phyloP scores from a whole-genome alignment of 2,113 vertebrate genomes.

The Eclectus roratus region DNA sequence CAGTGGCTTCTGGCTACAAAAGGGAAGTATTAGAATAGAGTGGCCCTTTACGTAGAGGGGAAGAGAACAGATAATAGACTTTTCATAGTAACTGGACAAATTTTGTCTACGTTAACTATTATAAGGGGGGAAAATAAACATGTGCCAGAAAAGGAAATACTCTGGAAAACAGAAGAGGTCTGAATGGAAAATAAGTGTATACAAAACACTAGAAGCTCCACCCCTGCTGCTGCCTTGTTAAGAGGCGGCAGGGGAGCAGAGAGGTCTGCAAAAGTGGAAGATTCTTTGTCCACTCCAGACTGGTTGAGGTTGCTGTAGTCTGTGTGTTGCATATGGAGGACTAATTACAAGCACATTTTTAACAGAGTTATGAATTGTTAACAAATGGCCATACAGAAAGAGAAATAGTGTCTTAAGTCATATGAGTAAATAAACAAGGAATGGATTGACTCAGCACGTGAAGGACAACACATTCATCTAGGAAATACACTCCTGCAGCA shows the following conservation, averaged over 20 bases:
- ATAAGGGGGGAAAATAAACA: neutral
- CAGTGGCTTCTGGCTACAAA: neutral
- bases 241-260: neutral
- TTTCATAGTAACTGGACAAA: neutral
- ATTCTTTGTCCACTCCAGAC: neutral
- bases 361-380: slow-evolving; percentile 6
- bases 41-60: neutral
- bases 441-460: neutral
- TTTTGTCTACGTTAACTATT: neutral
- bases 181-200: slow-evolving; percentile 21
- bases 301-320: neutral
- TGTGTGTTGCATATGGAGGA: neutral
- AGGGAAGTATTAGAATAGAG: neutral
- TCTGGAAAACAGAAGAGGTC: slow-evolving; percentile 10
- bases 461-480: neutral
- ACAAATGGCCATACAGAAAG: neutral
- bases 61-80: neutral
- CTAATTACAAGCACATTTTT: slow-evolving; percentile 24
- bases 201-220: neutral
- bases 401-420: neutral
- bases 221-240: neutral
- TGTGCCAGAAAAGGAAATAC: neutral
- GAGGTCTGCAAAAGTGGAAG: neutral
- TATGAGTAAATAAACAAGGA: neutral
- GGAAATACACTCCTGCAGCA: neutral